Conservation (phyloP, 2,888 invertebrate genomes). For the Drosophila histrio region DNA sequence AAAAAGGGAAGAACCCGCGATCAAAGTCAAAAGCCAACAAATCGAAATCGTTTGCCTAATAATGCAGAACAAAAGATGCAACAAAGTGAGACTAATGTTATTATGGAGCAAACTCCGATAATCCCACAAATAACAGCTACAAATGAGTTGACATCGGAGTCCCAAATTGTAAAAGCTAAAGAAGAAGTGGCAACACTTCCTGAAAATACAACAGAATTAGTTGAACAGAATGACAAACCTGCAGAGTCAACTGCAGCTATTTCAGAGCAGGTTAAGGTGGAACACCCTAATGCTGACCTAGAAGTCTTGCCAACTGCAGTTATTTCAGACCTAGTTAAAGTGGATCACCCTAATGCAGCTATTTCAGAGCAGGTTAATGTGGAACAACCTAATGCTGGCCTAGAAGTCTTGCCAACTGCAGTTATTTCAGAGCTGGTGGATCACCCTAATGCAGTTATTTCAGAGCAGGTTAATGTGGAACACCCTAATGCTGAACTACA, state of each 20-base stretch:
- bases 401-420: not conserved
- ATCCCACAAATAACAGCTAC: not conserved
- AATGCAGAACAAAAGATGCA: not conserved
- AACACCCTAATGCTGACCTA: not conserved
- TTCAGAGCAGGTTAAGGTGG: not conserved
- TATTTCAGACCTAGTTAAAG: no score
- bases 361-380: not conserved
- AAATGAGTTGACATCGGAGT: not conserved
- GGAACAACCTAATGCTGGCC: not conserved
- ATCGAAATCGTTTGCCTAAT: slow-evolving; percentile 33
- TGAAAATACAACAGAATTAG: not conserved
- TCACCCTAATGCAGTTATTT: not conserved
- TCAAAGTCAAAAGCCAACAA: slow-evolving; percentile 61
- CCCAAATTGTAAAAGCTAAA: not conserved
- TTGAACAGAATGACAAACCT: not conserved
- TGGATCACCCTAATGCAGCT: no score
- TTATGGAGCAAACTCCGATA: not conserved
- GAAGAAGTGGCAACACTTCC: not conserved
- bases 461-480: not conserved
- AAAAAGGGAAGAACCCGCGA: slow-evolving; percentile 53
- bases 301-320: not conserved
- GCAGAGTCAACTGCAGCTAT: not conserved
- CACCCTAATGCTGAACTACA: not conserved
- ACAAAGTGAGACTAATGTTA: not conserved
- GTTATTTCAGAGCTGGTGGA: no score